These are phyloP conservation scores for Nestor notabilis DNA, from an alignment of 2,113 vertebrate species.

Conservation along the genomic window DNA sequence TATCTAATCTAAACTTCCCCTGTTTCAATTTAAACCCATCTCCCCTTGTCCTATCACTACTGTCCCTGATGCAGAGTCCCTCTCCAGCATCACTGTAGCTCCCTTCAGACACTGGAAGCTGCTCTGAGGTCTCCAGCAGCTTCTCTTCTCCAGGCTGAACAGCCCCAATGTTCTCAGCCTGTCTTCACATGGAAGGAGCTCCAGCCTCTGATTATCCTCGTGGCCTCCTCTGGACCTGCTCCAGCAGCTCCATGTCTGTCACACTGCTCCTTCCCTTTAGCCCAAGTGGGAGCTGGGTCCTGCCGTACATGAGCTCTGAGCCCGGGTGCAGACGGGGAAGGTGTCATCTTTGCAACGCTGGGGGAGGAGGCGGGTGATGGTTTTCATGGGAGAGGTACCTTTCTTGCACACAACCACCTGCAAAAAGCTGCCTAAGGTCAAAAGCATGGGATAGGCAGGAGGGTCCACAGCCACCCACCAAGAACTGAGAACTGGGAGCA, in stretches of 20 bases:
- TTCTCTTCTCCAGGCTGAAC: too few relatives aligned
- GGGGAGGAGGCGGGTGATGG: not conserved
- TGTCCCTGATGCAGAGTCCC: too few relatives aligned
- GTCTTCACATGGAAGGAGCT: too few relatives aligned
- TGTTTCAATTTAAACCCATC: too few relatives aligned
- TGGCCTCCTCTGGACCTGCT: too few relatives aligned
- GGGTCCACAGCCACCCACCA: not conserved
- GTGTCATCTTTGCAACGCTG: not conserved
- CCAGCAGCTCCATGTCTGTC: not conserved
- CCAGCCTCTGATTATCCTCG: too few relatives aligned
- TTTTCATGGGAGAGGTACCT: not conserved
- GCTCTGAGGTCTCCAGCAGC: too few relatives aligned
- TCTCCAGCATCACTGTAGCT: too few relatives aligned
- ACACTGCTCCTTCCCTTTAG: not conserved
- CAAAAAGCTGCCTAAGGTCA: not conserved
- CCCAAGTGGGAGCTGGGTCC: not conserved
- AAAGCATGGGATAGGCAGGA: not conserved
- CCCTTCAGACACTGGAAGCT: too few relatives aligned
- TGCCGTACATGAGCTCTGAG: accelerated
- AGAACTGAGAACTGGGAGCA: not conserved
- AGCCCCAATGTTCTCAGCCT: too few relatives aligned
- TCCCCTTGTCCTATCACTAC: too few relatives aligned
- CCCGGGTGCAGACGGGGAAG: not conserved
- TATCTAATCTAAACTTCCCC: too few relatives aligned
- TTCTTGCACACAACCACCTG: not conserved